phyloP scores from a whole-genome alignment of 2,797 vertebrate genomes.

The Triplophysa bombifrons region DNA sequence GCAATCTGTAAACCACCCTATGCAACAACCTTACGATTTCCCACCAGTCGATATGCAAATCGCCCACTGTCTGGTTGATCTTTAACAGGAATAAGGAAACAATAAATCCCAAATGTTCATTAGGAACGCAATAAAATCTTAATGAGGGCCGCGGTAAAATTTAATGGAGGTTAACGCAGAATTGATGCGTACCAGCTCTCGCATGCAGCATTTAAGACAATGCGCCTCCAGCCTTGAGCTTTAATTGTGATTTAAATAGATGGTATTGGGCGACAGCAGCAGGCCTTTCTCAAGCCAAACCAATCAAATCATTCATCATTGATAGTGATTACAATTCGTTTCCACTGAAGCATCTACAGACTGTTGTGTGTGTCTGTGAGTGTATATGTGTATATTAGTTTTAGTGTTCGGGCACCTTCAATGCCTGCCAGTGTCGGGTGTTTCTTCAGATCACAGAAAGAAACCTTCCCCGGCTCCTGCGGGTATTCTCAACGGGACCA shows the following conservation, averaged over 20 bases:
- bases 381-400: too few relatives aligned
- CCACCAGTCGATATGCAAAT: slow-evolving; percentile 14
- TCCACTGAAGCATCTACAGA: slow-evolving; percentile 26
- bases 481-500: slow-evolving; percentile 64
- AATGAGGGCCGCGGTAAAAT: slow-evolving; percentile 33
- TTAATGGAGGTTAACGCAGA: slow-evolving; percentile 39
- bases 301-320: slow-evolving; percentile 59
- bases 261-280: slow-evolving; percentile 22
- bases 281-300: slow-evolving; percentile 24
- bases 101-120: slow-evolving; percentile 41
- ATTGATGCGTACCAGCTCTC: background rate
- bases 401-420: background rate
- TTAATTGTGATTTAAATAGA: slow-evolving; percentile 42
- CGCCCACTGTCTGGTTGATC: slow-evolving; percentile 1
- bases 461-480: slow-evolving; percentile 47
- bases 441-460: slow-evolving; percentile 43
- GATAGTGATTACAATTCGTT: slow-evolving; percentile 52
- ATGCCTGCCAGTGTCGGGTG: slow-evolving; percentile 51
- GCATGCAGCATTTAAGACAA: slow-evolving; percentile 37
- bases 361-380: background rate
- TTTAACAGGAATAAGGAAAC: slow-evolving; percentile 31
- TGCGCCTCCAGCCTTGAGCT: slow-evolving; percentile 18
- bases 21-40: slow-evolving; percentile 34
- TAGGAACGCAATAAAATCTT: slow-evolving; percentile 34
- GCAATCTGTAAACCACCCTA: slow-evolving; percentile 33